Percentiles rank a stretch among this genome's conserved stretches.
Evolutionary conservation across 2,888 invertebrate genomes (phyloP).

Genomic region (Caenorhabditis uteleia): DNA sequence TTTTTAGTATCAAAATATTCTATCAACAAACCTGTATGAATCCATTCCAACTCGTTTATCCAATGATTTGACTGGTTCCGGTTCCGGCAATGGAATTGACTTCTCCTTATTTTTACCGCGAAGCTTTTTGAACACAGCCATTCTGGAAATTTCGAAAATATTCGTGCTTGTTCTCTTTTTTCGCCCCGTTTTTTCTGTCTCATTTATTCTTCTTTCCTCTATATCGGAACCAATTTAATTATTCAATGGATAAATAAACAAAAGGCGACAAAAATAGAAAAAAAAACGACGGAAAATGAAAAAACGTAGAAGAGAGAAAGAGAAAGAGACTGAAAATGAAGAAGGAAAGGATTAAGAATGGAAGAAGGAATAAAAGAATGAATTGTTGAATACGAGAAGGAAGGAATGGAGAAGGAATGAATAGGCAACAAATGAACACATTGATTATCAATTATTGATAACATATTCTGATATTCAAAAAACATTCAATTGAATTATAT

Average conservation of each 20-base stretch:
- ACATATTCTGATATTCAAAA: too few relatives aligned
- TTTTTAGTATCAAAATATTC: not conserved
- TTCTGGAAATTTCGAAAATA: slow-evolving; percentile 22
- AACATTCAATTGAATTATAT: too few relatives aligned
- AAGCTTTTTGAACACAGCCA: slow-evolving; percentile 67
- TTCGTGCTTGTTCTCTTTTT: too few relatives aligned
- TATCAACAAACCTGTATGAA: slow-evolving; percentile 51
- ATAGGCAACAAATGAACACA: too few relatives aligned
- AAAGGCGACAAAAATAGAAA: not conserved
- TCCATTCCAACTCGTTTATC: slow-evolving; percentile 65
- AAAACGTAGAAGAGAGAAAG: not conserved
- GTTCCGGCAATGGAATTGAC: slow-evolving; percentile 54
- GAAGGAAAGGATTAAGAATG: not conserved
- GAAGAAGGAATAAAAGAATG: too few relatives aligned
- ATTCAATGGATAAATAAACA: too few relatives aligned
- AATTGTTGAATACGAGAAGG: too few relatives aligned
- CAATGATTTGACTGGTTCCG: slow-evolving; percentile 62
- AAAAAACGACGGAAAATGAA: not conserved
- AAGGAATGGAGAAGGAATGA: too few relatives aligned
- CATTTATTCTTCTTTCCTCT: too few relatives aligned
- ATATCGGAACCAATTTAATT: too few relatives aligned
- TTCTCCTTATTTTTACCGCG: slow-evolving; percentile 62
- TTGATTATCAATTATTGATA: too few relatives aligned
- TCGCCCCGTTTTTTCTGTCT: too few relatives aligned
- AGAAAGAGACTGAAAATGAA: slow-evolving; percentile 6